Conservation (phyloP, 2,888 invertebrate species). For the Lymantria monacha region DNA sequence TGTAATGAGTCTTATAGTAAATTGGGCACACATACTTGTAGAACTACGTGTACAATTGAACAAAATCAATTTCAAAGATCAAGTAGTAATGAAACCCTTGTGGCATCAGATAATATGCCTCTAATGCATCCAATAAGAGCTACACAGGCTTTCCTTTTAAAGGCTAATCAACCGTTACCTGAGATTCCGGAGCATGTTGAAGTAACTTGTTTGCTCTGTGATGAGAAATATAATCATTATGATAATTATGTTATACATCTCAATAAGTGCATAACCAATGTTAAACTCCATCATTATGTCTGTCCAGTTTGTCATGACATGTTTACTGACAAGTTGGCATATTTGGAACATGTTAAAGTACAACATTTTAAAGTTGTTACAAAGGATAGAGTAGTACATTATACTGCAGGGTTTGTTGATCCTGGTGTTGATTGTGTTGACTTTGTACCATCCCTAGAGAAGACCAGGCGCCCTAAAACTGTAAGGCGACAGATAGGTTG, state of each 20-base stretch:
- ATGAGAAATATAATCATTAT: conserved; percentile 65
- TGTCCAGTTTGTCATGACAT: conserved; percentile 76
- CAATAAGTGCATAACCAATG: conserved; percentile 73
- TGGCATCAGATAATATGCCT: conserved; percentile 58
- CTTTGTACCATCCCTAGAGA: conserved; percentile 64
- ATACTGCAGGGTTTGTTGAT: conserved; percentile 48
- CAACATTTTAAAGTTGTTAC: conserved; percentile 52
- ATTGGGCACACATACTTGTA: conserved; percentile 64
- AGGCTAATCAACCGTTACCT: conserved; percentile 35
- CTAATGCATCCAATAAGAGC: conserved; percentile 23
- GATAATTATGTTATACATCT: conserved; percentile 66
- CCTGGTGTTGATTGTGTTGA: conserved; percentile 67
- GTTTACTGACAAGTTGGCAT: conserved; percentile 59
- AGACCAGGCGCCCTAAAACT: conserved; percentile 62
- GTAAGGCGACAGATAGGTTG: conserved; percentile 76
- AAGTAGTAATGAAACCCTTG: conserved; percentile 71
- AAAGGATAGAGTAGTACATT: conserved; percentile 47
- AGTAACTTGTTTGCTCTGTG: conserved; percentile 72
- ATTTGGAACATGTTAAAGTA: conserved; percentile 65
- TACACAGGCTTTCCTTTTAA: conserved; percentile 20
- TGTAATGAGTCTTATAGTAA: conserved; percentile 68
- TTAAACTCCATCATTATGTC: conserved; percentile 71
- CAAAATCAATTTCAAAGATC: conserved; percentile 61
- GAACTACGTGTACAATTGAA: conserved; percentile 70
- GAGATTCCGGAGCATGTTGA: conserved; percentile 39